A percentile compares a stretch with the other conserved stretches of the same genome.
Evolutionary conservation across 2,888 invertebrate species (phyloP).

Genomic region (Boloria euphrosyne): DNA sequence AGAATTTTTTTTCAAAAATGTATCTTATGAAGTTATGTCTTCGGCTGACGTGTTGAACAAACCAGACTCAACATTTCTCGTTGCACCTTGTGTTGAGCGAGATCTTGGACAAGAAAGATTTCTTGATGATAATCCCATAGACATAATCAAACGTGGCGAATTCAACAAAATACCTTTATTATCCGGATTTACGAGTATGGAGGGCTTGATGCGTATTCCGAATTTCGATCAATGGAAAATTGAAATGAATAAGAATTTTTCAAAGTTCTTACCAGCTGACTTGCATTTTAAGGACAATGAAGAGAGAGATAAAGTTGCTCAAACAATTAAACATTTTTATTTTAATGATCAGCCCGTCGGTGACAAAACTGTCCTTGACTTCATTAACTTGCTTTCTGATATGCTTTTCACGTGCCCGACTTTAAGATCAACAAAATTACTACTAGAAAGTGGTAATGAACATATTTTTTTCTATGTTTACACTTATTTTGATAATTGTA

Average conservation of each 20-base stretch:
- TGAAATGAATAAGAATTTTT: conserved; percentile 58
- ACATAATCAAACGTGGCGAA: conserved; percentile 50
- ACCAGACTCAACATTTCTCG: conserved; percentile 42
- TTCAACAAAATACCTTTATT: conserved; percentile 53
- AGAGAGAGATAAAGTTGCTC: conserved; percentile 46
- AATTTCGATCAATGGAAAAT: conserved; percentile 49
- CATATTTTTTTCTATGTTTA: conserved; percentile 53
- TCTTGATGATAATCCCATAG: conserved; percentile 51
- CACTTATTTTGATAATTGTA: conserved; percentile 49
- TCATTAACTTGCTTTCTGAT: conserved; percentile 58
- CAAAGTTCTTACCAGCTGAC: conserved; percentile 57
- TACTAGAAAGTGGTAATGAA: conserved; percentile 45
- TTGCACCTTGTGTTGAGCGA: conserved; percentile 51
- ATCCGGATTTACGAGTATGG: conserved; percentile 55
- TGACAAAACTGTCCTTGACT: conserved; percentile 9
- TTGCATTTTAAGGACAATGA: conserved; percentile 42
- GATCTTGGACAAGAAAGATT: conserved; percentile 49
- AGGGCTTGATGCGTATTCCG: conserved; percentile 45
- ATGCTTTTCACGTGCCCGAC: conserved; percentile 48
- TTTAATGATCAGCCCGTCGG: conserved; percentile 49
- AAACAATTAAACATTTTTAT: conserved; percentile 51
- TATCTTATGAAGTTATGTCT: conserved; percentile 46
- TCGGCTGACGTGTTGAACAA: conserved; percentile 36
- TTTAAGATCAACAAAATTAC: conserved; percentile 47
- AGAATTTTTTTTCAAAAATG: conserved; percentile 56